Evolutionary conservation across 2,888 invertebrate genomes (phyloP), one percentile per base, ranked within the genome.

Genomic region (Drosophila diplacantha): DNA sequence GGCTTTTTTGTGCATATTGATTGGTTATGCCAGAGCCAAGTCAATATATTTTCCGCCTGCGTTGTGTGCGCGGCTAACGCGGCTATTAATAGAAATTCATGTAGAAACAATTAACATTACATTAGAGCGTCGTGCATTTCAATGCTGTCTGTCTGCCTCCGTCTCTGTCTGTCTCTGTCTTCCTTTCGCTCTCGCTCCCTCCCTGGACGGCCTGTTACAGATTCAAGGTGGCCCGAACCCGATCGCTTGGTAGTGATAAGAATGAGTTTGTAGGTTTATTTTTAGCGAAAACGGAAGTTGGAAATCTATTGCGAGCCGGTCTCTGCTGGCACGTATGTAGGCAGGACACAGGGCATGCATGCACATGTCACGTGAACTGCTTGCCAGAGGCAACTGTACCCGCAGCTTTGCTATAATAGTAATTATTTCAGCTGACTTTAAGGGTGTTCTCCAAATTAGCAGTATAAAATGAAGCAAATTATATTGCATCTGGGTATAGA

Each of bases 21-120:
- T 41, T 60, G 49, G 32, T 31, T 44, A 16, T 47, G 31, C 37
- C 37, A 29, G 47, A 32, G 47, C 44, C 35, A 52, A 58, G 58
- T 53, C 66, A 44, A 69, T 64, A 62, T 55, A 79, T 78, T 79
- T 77, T 77, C 83, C 77, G 83, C 29, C 29, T 29, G 29, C 11
- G 29, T 26, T 26, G 29, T 11, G 11, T 54, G 35, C 54, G 43
- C 44, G 16, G 6, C 43, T 14, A 32, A 9, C 16, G 4, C 9
- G 39, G 26, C 81, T 74, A 75, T 74, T 74, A 74, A 72, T 74
- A 75, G 72, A 44, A 41, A 41, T 59, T 51, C 52, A 46, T 70
- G 50, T 57, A 57, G 60, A 49, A 52, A 66, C 60, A 75, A 63
- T 80, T 64, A 70, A 62, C 59, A 67, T 69, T 58, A 74, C 61